Evolutionary conservation across 2,797 vertebrate species (phyloP), one percentile per base, ranked within the genome.

Genomic region (Furcifer pardalis): DNA sequence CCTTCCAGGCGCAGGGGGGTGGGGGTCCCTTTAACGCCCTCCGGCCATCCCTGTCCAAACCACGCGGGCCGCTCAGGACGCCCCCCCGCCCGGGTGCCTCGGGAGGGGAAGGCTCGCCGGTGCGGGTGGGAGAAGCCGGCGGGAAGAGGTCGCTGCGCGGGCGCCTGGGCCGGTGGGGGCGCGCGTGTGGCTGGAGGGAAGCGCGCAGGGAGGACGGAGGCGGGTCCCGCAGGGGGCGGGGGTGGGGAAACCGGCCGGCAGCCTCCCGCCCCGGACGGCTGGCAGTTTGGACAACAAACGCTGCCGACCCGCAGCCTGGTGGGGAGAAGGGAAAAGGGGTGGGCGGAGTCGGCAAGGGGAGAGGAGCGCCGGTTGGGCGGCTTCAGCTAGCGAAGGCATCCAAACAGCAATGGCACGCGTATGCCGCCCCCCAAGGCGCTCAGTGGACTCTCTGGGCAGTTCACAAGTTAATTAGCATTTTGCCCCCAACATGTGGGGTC

Each of bases 221-320:
- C 7, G 62, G 2, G 23, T 5, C 52, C n/a, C n/a, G 12, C n/a
- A 2, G 12, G 49, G 46, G n/a, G n/a, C 3, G 62, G 25, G 4
- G 27, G 32, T 46, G 32, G 44, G n/a, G 46, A 25, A 1, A 21
- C 17, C 32, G 32, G 77, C 30, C 65, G 1, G 49, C 49, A 27
- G 75, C 35, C 19, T 69, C 46, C 63, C 32, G 49, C 40, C 46
- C 30, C 49, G 27, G 63, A 35, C 13, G 9, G 32, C 42, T 72
- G 25, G 84, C 73, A 15, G 52, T 63, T 82, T 86, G 62, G 79
- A 71, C 85, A 63, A 78, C 74, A 78, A 56, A 52, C 35, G 42
- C 10, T n/a, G 56, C 25, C 56, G 75, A 82, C 74, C 80, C 78
- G 35, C 35, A 8, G 44, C 65, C 79, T 42, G 40, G 9, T 7